Percentiles rank a stretch among this genome's conserved stretches.
Conservation (phyloP, 2,113 vertebrate species). For the Emydocephalus ijimae region DNA sequence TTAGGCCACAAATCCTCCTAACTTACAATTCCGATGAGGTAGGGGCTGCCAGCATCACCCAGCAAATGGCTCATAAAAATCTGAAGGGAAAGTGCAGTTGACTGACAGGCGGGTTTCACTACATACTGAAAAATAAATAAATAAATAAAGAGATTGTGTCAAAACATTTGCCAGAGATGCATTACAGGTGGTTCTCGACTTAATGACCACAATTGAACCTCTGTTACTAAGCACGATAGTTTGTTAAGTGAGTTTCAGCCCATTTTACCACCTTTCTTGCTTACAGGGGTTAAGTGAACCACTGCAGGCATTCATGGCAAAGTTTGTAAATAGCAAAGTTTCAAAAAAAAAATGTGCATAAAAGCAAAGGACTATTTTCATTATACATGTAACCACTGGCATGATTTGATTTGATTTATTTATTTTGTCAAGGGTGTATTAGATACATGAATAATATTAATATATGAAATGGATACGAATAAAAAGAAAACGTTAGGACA, state of each 20-base stretch:
- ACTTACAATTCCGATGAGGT: slow-evolving; percentile 78
- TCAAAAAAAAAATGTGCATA: background rate
- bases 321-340: background rate
- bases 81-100: slow-evolving; percentile 82
- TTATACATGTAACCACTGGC: background rate
- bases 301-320: background rate
- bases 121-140: slow-evolving; percentile 72
- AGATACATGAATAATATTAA: no score
- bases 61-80: slow-evolving; percentile 79
- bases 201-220: background rate
- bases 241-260: background rate
- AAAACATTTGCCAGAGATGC: background rate
- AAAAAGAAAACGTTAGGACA: no score
- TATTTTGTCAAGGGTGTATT: no score
- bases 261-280: background rate
- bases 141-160: slow-evolving; percentile 28
- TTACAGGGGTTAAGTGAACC: background rate
- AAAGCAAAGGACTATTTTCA: background rate
- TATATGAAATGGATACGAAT: no score
- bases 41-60: slow-evolving; percentile 83
- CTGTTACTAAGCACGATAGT: background rate
- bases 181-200: background rate
- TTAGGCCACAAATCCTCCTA: background rate
- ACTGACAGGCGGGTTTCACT: slow-evolving; percentile 73
- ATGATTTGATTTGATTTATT: background rate